Evolutionary conservation across 2,113 vertebrate species (phyloP).

Genomic region (Tinamus guttatus): DNA sequence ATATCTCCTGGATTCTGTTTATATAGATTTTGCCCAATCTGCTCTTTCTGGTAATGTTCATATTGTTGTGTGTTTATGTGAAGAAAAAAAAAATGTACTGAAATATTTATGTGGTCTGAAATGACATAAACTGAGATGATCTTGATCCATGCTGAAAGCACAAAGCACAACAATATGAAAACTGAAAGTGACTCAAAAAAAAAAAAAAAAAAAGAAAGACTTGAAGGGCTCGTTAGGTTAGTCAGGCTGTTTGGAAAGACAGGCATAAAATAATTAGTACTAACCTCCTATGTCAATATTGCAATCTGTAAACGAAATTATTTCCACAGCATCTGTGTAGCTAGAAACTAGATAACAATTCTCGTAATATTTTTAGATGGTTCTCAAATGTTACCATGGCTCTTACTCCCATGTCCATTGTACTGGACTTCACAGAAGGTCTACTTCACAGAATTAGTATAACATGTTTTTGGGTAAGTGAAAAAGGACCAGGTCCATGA

Average conservation of each 20-base stretch:
- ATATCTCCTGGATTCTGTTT: constrained; percentile 33
- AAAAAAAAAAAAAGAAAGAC: background rate
- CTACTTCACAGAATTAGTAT: background rate
- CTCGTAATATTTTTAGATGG: background rate
- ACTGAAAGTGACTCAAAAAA: background rate
- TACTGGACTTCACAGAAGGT: background rate
- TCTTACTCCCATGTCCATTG: background rate
- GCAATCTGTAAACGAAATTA: background rate
- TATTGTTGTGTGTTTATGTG: background rate
- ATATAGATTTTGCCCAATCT: constrained; percentile 40
- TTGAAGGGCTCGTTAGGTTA: background rate
- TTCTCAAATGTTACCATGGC: background rate
- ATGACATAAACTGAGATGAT: background rate
- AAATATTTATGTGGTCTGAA: background rate
- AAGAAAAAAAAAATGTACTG: background rate
- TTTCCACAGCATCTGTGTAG: background rate
- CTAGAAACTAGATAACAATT: background rate
- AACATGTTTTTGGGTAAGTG: background rate
- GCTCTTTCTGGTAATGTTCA: constrained; percentile 36
- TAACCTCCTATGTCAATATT: background rate
- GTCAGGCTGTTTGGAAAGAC: background rate
- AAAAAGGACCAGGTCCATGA: background rate
- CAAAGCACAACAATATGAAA: background rate
- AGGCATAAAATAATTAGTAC: background rate
- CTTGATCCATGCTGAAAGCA: background rate